Conservation (phyloP, 2,113 vertebrate genomes). For the Telmatochromis sp. region DNA sequence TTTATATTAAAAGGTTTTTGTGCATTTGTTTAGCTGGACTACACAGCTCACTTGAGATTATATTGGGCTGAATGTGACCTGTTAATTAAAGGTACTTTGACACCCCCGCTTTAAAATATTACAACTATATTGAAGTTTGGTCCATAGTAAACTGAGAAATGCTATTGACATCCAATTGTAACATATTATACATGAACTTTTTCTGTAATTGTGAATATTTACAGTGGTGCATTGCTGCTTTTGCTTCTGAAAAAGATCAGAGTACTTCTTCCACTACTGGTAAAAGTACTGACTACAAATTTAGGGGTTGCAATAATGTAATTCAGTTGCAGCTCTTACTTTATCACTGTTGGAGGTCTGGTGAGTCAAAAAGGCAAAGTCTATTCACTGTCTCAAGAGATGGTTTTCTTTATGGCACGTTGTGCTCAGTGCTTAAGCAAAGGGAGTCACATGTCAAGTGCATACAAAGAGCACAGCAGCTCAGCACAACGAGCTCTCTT, state of each 20-base stretch:
- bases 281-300: neutral
- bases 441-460: slow-evolving; percentile 59
- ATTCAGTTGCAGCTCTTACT: neutral
- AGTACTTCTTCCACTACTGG: neutral
- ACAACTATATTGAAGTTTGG: neutral
- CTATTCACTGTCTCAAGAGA: slow-evolving; percentile 15
- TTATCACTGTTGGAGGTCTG: neutral
- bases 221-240: neutral
- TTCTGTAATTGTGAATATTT: neutral
- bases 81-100: neutral
- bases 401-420: slow-evolving; percentile 16
- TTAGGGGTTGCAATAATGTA: neutral
- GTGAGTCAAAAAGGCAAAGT: slow-evolving; percentile 21
- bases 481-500: slow-evolving; percentile 4
- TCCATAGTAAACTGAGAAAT: neutral
- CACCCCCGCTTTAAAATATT: neutral
- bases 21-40: neutral
- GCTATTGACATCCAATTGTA: neutral
- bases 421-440: slow-evolving; percentile 29
- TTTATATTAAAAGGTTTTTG: neutral
- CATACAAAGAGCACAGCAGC: slow-evolving; percentile 28
- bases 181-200: neutral
- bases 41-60: neutral
- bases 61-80: neutral
- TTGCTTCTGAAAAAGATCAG: neutral